Evolutionary conservation across 2,888 invertebrate genomes (phyloP).

Genomic region (Zonitis immaculata): DNA sequence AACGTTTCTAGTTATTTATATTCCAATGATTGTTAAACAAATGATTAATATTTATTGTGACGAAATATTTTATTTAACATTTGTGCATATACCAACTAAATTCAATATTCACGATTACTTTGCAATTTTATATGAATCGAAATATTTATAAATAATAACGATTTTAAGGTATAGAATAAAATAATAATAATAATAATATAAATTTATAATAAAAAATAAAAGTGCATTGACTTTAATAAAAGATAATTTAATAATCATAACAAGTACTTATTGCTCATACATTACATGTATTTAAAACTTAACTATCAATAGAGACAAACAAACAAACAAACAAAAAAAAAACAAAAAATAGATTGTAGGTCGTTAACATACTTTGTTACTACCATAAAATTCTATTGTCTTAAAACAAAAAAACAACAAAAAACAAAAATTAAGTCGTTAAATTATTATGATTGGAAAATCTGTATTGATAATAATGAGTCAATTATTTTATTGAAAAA

Average conservation of each 20-base stretch:
- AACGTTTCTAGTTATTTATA: no score
- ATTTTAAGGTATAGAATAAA: not conserved
- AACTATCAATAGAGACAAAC: not conserved
- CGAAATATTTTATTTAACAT: no score
- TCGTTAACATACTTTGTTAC: not conserved
- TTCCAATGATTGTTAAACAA: no score
- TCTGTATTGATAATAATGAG: no score
- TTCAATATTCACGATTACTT: no score
- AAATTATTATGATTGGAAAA: not conserved
- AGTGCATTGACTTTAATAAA: not conserved
- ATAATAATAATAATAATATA: not conserved
- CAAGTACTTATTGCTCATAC: not conserved
- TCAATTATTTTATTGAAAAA: no score
- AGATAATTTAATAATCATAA: not conserved
- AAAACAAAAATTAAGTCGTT: not conserved
- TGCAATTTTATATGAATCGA: not conserved
- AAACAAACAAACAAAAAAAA: no score
- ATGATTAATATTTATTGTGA: no score
- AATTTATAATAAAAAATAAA: no score
- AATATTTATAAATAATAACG: not conserved
- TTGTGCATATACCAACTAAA: no score
- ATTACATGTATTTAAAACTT: not conserved
- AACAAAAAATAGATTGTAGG: not conserved
- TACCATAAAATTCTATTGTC: not conserved
- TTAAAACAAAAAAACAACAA: no score